Evolutionary conservation across 2,113 vertebrate genomes (phyloP), one percentile per base, ranked within the genome.

Genomic region (Podarcis muralis): DNA sequence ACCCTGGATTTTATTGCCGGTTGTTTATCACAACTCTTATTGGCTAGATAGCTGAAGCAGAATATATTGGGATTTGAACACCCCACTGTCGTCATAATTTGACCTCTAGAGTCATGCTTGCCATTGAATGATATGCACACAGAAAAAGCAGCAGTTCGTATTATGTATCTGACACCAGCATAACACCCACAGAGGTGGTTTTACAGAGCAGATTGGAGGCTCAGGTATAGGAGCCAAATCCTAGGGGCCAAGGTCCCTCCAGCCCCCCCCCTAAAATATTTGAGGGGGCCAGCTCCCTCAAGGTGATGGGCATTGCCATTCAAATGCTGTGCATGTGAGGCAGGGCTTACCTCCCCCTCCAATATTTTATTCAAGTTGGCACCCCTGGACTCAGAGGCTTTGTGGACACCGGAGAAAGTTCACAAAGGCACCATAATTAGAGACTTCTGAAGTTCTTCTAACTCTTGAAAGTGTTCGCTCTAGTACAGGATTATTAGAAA

Each of bases 21-120:
- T 66, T 86, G 53, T 81, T 65, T 75, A 77, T 75, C 79, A 62
- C 62, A 53, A 86, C 22, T 68, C 76, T 86, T 83, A 82, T 78
- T 90, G 71, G 78, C 76, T 43, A 78, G 66, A 59, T 77, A n/a
- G 68, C 30, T 59, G 66, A 83, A 69, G 32, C 20, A 32, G n/a
- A 66, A 90, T 40, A 83, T 32, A 32, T 32, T 77, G 40, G 75
- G 32, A 77, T 78, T 78, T 86, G 48, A 68, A n/a, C 62, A 53
- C 30, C 15, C 18, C 43, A 7, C 40, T 76, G 85, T 75, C 1
- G 32, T 40, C 32, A 76, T 68, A 37, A 53, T 76, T 81, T 83
- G 62, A 3, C 32, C 83, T 88, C 78, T 27, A 69, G n/a, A 86
- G 20, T 0, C 81, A 90, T 89, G 65, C 12, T 91, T 87, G 77